Percentiles rank a stretch among this genome's conserved stretches.
Evolutionary conservation across 2,797 vertebrate genomes (phyloP).

Genomic region (Chromis chromis): DNA sequence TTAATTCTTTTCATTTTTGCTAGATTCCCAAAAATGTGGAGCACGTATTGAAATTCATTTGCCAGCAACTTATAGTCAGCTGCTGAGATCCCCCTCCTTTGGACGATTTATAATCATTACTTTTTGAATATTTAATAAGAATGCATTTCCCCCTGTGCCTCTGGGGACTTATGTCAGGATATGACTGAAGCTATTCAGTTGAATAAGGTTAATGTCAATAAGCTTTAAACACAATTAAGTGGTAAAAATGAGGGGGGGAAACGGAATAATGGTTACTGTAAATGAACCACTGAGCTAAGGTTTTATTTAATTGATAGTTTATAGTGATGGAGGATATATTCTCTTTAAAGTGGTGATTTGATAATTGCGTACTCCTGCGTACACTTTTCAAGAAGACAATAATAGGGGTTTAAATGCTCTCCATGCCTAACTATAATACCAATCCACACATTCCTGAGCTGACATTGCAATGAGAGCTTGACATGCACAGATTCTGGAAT

Average conservation of each 20-base stretch:
- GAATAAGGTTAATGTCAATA: conserved; percentile 42
- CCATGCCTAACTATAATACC: background rate
- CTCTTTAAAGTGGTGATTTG: conserved; percentile 16
- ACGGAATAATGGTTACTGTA: background rate
- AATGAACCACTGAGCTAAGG: background rate
- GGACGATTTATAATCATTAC: conserved; percentile 25
- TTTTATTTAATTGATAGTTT: conserved; percentile 26
- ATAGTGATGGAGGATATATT: conserved; percentile 3
- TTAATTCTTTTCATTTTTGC: conserved; percentile 64
- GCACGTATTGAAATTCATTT: conserved; percentile 33
- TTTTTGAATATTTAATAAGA: conserved; percentile 35
- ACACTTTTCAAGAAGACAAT: conserved; percentile 21
- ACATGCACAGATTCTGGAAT: conserved; percentile 38
- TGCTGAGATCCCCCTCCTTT: conserved; percentile 26
- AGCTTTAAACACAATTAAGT: conserved; percentile 24
- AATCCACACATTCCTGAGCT: conserved; percentile 20
- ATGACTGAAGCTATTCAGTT: conserved; percentile 28
- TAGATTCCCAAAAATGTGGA: conserved; percentile 48
- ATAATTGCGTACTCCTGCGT: conserved; percentile 14
- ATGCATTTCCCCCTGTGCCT: conserved; percentile 8
- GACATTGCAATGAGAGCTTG: conserved; percentile 32
- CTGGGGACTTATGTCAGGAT: conserved; percentile 26
- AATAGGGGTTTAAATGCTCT: conserved; percentile 5
- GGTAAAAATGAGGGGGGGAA: background rate
- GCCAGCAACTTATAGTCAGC: conserved; percentile 33